A percentile compares a stretch with the other conserved stretches of the same genome.
These are phyloP conservation scores for Melanotaenia nigrans DNA, from an alignment of 2,797 vertebrate species.

Conservation along the genomic window DNA sequence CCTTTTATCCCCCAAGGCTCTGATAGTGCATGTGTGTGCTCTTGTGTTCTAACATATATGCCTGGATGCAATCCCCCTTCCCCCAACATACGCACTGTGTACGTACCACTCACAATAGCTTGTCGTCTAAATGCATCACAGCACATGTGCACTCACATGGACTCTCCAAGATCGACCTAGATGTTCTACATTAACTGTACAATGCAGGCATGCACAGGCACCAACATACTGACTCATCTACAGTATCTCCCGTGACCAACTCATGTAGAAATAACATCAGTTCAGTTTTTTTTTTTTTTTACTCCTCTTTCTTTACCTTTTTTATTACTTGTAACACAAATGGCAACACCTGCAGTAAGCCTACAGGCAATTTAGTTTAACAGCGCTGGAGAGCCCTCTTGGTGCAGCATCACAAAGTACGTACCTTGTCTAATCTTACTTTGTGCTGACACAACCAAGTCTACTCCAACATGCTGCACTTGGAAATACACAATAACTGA, in stretches of 20 bases:
- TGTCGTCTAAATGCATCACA: conserved; percentile 62
- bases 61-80: conserved; percentile 42
- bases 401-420: conserved; percentile 39
- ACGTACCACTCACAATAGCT: conserved; percentile 66
- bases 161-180: conserved; percentile 75
- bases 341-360: conserved; percentile 9
- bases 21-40: conserved; percentile 30
- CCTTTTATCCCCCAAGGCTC: conserved; percentile 67
- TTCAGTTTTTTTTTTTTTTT: conserved; percentile 19
- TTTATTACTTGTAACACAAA: conserved; percentile 34
- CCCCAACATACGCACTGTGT: conserved; percentile 62
- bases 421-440: conserved; percentile 49
- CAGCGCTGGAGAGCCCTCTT: conserved; percentile 37
- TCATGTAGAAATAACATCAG: conserved; percentile 39
- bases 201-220: conserved; percentile 44
- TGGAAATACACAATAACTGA: conserved; percentile 57
- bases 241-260: conserved; percentile 51
- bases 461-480: conserved; percentile 26
- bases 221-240: conserved; percentile 58
- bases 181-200: conserved; percentile 68
- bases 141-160: conserved; percentile 70
- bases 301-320: conserved; percentile 34
- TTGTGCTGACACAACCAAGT: conserved; percentile 68
- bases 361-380: conserved; percentile 29
- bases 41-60: conserved; percentile 50